phyloP scores from a whole-genome alignment of 2,888 invertebrate species.

The Oscheius sp. region DNA sequence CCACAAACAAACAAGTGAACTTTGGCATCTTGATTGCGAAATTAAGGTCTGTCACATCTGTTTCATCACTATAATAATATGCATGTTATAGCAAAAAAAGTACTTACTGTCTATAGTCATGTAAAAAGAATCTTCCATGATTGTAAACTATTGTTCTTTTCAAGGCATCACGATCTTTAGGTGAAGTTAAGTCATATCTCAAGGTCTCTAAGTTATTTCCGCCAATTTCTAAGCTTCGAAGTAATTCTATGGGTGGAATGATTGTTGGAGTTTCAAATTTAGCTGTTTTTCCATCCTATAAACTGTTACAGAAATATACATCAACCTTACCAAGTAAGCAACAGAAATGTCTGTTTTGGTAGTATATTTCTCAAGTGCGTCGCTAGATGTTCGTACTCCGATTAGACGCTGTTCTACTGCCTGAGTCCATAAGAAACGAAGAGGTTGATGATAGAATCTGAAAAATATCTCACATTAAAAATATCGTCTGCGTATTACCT shows the following conservation, averaged over 20 bases:
- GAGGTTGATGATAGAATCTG: conserved; percentile 95
- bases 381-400: neutral
- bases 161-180: neutral
- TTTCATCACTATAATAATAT: neutral
- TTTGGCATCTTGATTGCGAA: too few relatives aligned
- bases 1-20: too few relatives aligned
- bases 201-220: conserved; percentile 26
- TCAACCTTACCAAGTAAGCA: neutral
- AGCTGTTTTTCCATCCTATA: conserved; percentile 4
- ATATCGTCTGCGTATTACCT: conserved; percentile 77
- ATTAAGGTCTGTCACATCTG: neutral
- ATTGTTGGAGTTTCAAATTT: conserved; percentile 45
- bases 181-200: neutral
- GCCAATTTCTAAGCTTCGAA: conserved; percentile 38
- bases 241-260: conserved; percentile 54
- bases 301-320: neutral
- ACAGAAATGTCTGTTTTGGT: neutral
- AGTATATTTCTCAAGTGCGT: neutral
- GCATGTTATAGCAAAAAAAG: neutral
- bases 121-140: conserved; percentile 5
- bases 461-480: neutral
- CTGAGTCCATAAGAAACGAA: conserved; percentile 93
- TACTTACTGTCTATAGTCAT: neutral
- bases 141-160: neutral
- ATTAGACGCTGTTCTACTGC: conserved; percentile 88